These are phyloP conservation scores for Drosophila cardini DNA, from an alignment of 1,140 invertebrate species.

Conservation along the genomic window DNA sequence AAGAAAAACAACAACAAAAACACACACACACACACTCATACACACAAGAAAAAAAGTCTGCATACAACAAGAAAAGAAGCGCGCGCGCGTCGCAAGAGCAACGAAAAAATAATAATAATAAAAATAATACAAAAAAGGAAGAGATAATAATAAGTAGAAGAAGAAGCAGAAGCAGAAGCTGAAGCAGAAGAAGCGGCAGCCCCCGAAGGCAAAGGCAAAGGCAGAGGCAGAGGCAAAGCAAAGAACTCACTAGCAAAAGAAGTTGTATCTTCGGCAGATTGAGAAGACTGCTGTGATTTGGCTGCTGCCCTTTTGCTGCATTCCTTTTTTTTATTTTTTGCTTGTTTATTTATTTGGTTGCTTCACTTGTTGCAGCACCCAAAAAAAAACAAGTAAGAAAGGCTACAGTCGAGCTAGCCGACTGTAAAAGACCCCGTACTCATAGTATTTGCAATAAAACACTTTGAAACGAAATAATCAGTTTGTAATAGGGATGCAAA, in stretches of 20 bases:
- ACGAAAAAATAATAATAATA: conserved; percentile 45
- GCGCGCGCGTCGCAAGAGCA: conserved; percentile 46
- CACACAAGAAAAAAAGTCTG: conserved; percentile 60
- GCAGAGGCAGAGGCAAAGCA: conserved; percentile 43
- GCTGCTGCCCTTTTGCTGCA: conserved; percentile 74
- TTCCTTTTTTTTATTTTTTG: conserved; percentile 55
- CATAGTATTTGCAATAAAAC: too few species aligned
- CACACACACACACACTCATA: too few species aligned
- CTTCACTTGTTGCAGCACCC: conserved; percentile 71
- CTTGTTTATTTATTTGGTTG: conserved; percentile 70
- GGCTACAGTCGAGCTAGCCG: background rate
- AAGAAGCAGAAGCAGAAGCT: conserved; percentile 46
- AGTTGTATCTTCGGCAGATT: conserved; percentile 52
- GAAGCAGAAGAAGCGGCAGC: conserved; percentile 6
- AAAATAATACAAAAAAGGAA: conserved; percentile 43
- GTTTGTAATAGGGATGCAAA: too few species aligned
- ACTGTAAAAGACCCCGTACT: too few species aligned
- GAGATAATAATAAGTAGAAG: conserved; percentile 31
- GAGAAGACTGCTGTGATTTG: conserved; percentile 55
- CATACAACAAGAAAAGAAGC: conserved; percentile 71
- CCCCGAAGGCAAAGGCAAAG: conserved; percentile 3
- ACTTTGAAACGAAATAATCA: too few species aligned
- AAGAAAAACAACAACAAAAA: conserved; percentile 27
- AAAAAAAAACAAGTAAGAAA: conserved; percentile 9
- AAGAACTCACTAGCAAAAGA: conserved; percentile 33